These are phyloP conservation scores for Eupithecia exiguata DNA, from an alignment of 2,888 invertebrate genomes.

Conservation along the genomic window DNA sequence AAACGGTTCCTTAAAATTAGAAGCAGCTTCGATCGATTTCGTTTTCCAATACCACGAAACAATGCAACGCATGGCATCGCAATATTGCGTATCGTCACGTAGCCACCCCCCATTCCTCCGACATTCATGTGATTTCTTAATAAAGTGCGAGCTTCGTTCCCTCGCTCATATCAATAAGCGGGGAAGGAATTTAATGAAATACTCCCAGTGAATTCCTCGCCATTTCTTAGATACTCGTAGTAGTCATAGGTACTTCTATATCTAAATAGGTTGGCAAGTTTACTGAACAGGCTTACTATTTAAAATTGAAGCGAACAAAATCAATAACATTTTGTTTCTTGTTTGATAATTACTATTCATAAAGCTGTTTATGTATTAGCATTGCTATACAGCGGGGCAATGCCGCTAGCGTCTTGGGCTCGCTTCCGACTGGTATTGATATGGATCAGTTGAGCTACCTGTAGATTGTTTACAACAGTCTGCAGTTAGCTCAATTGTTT, in stretches of 20 bases:
- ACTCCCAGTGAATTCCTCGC: conserved; percentile 65
- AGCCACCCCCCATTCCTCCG: conserved; percentile 57
- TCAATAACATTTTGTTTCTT: no score
- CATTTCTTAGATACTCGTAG: conserved; percentile 59
- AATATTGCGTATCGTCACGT: conserved; percentile 78
- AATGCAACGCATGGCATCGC: conserved; percentile 51
- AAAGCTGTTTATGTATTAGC: no score
- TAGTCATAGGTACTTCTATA: conserved; percentile 45
- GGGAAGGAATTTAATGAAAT: conserved; percentile 71
- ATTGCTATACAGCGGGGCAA: no score
- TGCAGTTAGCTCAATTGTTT: no score
- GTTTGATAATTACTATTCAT: no score
- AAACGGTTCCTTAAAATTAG: not conserved
- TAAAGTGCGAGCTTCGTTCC: conserved; percentile 75
- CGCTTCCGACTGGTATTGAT: no score
- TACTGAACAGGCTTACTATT: not conserved
- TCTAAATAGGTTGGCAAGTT: conserved; percentile 2
- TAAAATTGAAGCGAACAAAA: no score
- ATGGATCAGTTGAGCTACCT: no score
- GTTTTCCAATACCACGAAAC: conserved; percentile 29
- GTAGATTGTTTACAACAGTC: no score
- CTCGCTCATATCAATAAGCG: conserved; percentile 81
- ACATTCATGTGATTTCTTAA: conserved; percentile 81
- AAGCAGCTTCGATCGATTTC: conserved; percentile 10
- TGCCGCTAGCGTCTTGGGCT: no score